A percentile compares a stretch with the other conserved stretches of the same genome.
phyloP scores from a whole-genome alignment of 2,113 vertebrate genomes.

The Ranitomeya imitator region DNA sequence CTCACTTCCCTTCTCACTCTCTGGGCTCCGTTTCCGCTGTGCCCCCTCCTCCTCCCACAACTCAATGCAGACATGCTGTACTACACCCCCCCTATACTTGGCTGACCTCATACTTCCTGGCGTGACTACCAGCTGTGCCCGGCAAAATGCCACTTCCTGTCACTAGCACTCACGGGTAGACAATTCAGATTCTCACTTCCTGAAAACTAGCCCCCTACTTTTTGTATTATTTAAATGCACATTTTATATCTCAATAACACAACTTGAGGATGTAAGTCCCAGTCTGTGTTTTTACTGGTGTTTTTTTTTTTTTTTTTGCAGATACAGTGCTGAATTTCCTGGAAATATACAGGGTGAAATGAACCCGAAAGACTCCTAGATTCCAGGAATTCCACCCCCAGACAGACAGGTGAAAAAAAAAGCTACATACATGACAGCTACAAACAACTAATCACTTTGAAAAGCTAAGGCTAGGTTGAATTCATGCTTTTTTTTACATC shows the following conservation, averaged over 20 bases:
- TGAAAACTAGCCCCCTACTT: slow-evolving; percentile 19
- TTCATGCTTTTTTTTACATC: background rate
- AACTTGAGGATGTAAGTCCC: background rate
- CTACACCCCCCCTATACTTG: slow-evolving; percentile 20
- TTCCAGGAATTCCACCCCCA: slow-evolving; percentile 38
- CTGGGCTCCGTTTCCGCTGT: slow-evolving; percentile 32
- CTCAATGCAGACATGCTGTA: slow-evolving; percentile 41
- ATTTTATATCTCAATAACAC: background rate
- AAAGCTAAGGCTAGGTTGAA: background rate
- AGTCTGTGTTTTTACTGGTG: background rate
- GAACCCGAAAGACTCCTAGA: slow-evolving; percentile 26
- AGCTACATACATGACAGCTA: background rate
- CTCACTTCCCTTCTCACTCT: slow-evolving; percentile 45
- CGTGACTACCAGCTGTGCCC: slow-evolving; percentile 58
- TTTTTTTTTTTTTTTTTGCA: background rate
- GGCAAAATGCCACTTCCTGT: slow-evolving; percentile 53
- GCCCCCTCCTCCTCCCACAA: slow-evolving; percentile 33
- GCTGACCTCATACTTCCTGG: slow-evolving; percentile 57
- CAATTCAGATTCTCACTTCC: slow-evolving; percentile 49
- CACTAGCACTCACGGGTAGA: slow-evolving; percentile 37
- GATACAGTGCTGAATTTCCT: slow-evolving; percentile 31
- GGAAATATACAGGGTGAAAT: slow-evolving; percentile 36
- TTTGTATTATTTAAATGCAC: background rate
- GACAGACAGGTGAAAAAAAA: slow-evolving; percentile 27
- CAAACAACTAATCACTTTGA: background rate